These are phyloP conservation scores for Hyphantria cunea DNA, from an alignment of 1,140 invertebrate genomes.

Conservation along the genomic window DNA sequence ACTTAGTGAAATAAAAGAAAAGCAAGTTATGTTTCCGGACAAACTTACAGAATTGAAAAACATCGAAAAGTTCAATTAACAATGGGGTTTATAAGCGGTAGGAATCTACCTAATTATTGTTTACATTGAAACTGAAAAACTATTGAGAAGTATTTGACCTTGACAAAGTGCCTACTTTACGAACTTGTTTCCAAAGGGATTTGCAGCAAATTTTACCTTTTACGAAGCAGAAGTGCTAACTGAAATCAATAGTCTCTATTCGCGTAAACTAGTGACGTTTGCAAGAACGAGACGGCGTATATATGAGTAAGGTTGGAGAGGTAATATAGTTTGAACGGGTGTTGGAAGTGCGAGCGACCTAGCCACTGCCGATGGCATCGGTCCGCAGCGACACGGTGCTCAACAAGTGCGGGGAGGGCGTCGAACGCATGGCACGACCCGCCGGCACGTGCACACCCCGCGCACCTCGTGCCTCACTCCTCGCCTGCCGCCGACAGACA, in stretches of 20 bases:
- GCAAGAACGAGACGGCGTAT: slow-evolving; percentile 44
- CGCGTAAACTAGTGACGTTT: slow-evolving; percentile 32
- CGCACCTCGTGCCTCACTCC: slow-evolving; percentile 34
- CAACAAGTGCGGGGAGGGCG: slow-evolving; percentile 72
- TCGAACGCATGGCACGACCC: slow-evolving; percentile 58
- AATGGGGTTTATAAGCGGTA: too few relatives aligned
- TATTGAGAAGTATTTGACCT: slow-evolving; percentile 1
- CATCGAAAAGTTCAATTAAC: background rate
- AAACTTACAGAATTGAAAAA: slow-evolving; percentile 1
- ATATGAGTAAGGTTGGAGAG: slow-evolving; percentile 35
- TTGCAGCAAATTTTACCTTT: background rate
- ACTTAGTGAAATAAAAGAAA: slow-evolving; percentile 15
- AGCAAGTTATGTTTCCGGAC: slow-evolving; percentile 1
- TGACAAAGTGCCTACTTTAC: background rate
- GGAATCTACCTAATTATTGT: background rate
- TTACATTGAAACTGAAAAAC: background rate
- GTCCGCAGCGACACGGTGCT: slow-evolving; percentile 46
- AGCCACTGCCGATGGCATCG: slow-evolving; percentile 31
- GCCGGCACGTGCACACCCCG: slow-evolving; percentile 65
- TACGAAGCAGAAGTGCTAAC: slow-evolving; percentile 29
- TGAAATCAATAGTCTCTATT: slow-evolving; percentile 41
- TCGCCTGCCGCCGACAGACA: slow-evolving; percentile 35
- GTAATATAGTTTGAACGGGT: slow-evolving; percentile 33
- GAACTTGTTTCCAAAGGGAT: too few relatives aligned
- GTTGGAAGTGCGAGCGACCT: slow-evolving; percentile 26